Conservation (phyloP, 2,113 vertebrate species). For the Oxygymnocypris stewartii region DNA sequence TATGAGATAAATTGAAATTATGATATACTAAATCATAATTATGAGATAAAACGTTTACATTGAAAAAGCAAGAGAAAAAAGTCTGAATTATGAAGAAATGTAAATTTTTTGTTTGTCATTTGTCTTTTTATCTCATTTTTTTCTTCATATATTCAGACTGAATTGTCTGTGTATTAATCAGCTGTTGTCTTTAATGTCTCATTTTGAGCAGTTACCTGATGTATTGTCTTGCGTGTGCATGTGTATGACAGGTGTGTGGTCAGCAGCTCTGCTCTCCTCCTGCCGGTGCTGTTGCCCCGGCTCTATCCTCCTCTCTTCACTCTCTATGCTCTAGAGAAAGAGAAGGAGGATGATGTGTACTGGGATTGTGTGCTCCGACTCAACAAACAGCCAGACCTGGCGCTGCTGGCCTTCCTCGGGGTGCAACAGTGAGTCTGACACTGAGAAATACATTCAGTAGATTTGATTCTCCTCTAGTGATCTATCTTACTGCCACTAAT, state of each 20-base stretch:
- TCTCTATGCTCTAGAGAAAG: constrained; percentile 93
- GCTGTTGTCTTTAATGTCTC: neutral
- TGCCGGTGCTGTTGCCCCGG: constrained; percentile 90
- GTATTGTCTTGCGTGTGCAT: neutral
- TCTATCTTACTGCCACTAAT: neutral
- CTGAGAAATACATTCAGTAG: neutral
- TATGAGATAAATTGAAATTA: too few species aligned
- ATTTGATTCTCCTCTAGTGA: neutral
- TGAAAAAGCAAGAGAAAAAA: too few species aligned
- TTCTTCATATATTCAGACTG: neutral
- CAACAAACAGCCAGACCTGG: constrained; percentile 91
- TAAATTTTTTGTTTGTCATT: too few species aligned
- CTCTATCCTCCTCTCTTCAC: constrained; percentile 97
- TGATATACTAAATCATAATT: too few species aligned
- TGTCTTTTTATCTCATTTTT: neutral
- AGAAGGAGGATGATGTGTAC: constrained; percentile 91
- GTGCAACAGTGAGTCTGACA: constrained; percentile 84
- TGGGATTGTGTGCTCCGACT: constrained; percentile 98
- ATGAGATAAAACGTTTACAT: too few species aligned
- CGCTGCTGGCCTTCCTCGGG: constrained; percentile 92
- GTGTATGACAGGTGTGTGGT: constrained; percentile 79
- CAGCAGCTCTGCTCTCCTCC: constrained; percentile 87
- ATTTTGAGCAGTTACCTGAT: neutral
- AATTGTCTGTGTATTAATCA: neutral
- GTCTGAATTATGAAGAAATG: too few species aligned